Evolutionary conservation across 2,113 vertebrate genomes (phyloP).

Genomic region (Actenoides hombroni): DNA sequence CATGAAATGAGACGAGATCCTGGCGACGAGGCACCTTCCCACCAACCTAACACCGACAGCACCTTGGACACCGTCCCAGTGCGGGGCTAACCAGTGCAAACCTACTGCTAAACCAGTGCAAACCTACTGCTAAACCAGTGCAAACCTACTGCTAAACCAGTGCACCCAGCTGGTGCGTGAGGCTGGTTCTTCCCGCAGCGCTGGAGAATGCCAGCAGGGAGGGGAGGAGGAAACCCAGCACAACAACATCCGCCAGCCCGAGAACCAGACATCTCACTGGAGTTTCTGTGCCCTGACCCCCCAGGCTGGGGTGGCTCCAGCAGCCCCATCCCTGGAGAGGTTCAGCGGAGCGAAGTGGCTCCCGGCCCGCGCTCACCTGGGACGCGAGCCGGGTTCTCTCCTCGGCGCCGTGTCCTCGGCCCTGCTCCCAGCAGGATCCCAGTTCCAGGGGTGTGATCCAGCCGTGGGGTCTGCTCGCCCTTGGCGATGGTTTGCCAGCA

Average conservation of each 20-base stretch:
- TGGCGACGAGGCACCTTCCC: not conserved
- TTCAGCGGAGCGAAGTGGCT: not conserved
- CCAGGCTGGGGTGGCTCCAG: not conserved
- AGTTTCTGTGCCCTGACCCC: not conserved
- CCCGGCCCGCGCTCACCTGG: not conserved
- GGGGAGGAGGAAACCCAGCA: not conserved
- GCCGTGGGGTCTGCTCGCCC: not conserved
- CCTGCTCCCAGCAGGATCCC: too few relatives aligned
- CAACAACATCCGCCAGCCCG: not conserved
- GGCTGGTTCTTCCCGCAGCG: not conserved
- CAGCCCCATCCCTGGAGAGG: not conserved
- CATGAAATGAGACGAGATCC: too few relatives aligned
- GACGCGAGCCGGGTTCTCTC: not conserved
- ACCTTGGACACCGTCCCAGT: too few relatives aligned
- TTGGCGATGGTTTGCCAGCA: rapidly evolving
- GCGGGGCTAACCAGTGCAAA: not conserved
- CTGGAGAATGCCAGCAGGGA: too few relatives aligned
- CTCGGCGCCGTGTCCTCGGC: not conserved
- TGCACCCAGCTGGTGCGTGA: not conserved
- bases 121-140: not conserved
- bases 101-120: too few relatives aligned
- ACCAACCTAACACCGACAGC: not conserved
- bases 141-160: not conserved
- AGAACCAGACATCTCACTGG: too few relatives aligned
- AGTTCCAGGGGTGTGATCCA: too few relatives aligned